These are phyloP conservation scores for Anolis apletophallus DNA, from an alignment of 2,797 vertebrate species.

Conservation along the genomic window DNA sequence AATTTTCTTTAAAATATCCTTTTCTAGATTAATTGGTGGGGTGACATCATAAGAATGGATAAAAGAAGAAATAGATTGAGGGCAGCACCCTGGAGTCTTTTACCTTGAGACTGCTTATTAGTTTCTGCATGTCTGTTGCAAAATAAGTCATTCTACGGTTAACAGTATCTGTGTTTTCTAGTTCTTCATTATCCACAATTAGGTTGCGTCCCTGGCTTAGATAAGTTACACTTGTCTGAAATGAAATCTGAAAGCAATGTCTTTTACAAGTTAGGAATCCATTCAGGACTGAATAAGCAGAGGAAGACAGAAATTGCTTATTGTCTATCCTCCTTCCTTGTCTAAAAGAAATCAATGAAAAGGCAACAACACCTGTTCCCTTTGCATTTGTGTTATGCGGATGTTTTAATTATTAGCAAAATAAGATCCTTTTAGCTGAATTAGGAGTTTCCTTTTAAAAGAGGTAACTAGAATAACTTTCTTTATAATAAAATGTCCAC, in stretches of 20 bases:
- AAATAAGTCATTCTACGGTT: not conserved
- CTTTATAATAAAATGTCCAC: not conserved
- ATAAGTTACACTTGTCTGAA: slow-evolving; percentile 23
- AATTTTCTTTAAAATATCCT: slow-evolving; percentile 7
- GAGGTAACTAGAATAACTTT: not conserved
- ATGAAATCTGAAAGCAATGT: slow-evolving; percentile 5
- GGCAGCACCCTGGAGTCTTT: not conserved
- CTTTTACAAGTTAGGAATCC: slow-evolving; percentile 2
- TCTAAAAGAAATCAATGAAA: not conserved
- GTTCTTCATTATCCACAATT: slow-evolving; percentile 15
- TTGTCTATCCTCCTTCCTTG: not conserved
- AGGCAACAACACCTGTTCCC: not conserved
- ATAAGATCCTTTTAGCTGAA: not conserved
- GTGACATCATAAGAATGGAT: slow-evolving; percentile 17
- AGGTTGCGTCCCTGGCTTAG: not conserved
- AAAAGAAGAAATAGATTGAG: not conserved
- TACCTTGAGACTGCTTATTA: not conserved
- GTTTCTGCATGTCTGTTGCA: not conserved
- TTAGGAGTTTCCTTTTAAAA: not conserved
- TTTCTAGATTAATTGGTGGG: not conserved
- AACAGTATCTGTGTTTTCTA: not conserved
- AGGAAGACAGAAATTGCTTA: not conserved
- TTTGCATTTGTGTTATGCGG: not conserved
- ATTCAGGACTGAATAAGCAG: slow-evolving; percentile 9
- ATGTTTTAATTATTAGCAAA: not conserved